Conservation (phyloP, 2,797 vertebrate species). For the Poecilia gillii region DNA sequence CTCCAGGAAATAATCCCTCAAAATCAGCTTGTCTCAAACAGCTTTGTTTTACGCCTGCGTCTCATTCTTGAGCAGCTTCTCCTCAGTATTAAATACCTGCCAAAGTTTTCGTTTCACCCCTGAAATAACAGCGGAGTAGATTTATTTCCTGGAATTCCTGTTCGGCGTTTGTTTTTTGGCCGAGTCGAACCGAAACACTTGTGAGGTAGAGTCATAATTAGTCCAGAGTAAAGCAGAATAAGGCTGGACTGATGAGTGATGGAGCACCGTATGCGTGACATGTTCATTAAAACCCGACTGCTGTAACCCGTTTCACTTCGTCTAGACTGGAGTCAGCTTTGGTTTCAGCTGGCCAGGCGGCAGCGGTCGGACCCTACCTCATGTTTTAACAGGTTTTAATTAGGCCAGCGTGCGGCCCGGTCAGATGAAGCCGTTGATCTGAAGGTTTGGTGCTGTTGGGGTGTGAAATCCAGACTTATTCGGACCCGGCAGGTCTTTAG, state of each 20-base stretch:
- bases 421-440: neutral
- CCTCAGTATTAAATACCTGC: neutral
- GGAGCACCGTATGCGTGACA: neutral
- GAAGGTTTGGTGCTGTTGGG: neutral
- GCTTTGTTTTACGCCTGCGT: neutral
- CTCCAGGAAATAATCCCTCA: constrained; percentile 52
- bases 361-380: neutral
- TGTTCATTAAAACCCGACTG: neutral
- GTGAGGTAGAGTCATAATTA: neutral
- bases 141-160: constrained; percentile 23
- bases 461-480: neutral
- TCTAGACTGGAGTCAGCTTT: neutral
- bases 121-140: constrained; percentile 4
- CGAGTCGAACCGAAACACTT: constrained; percentile 20
- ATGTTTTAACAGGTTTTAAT: constrained; percentile 2
- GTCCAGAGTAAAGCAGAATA: neutral
- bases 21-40: constrained; percentile 13
- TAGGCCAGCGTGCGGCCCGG: neutral
- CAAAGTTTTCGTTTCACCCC: constrained; percentile 14
- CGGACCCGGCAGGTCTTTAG: too few relatives aligned
- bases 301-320: neutral
- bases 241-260: neutral
- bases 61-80: constrained; percentile 12
- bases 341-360: neutral
- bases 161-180: constrained; percentile 4